Evolutionary conservation across 2,797 vertebrate species (phyloP), one percentile per base, ranked within the genome.

Genomic region (Mergus octosetaceus): DNA sequence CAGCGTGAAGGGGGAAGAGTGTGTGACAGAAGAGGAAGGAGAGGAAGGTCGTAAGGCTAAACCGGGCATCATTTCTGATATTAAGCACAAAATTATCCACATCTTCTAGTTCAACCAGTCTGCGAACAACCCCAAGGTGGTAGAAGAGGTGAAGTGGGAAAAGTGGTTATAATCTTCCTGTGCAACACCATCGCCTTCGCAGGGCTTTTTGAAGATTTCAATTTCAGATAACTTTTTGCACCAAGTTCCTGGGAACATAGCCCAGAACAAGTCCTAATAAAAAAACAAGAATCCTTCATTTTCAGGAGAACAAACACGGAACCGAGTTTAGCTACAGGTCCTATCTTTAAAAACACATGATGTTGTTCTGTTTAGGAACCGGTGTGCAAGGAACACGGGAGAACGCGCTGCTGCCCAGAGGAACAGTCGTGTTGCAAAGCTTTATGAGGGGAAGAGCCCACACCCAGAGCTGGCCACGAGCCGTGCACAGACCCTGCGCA

Each of bases 381-480:
- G 39, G 49, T 4, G 22, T 2, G 5, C 36, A 36, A 62, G 61
- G 62, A 49, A 5, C 20, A 27, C 20, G 22, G 64, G 8, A 0
- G 18, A 53, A 34, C 0, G 0, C 0, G 14, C 45, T 51, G 65
- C 77, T 53, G 68, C 69, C 56, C 68, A 5, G 38, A 28, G 87
- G 60, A 10, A 14, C 2, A 64, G 30, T 14, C 47, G 8, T 32
- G 49, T 53, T 39, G 91, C 9, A 34, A 28, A 77, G 62, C 60
- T 60, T 71, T 87, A 82, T 68, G 64, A 93, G 92, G 69, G 94
- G 34, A 85, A 66, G 89, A 94, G 75, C 77, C 43, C 84, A 39
- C 57, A 54, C 38, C 74, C 93, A 70, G 72, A 39, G 39, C 11
- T 3, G 78, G 90, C 85, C 87, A 6, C 1, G 0, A 62, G 6